Evolutionary conservation across 2,113 vertebrate species (phyloP).

Genomic region (Marmota flaviventris): DNA sequence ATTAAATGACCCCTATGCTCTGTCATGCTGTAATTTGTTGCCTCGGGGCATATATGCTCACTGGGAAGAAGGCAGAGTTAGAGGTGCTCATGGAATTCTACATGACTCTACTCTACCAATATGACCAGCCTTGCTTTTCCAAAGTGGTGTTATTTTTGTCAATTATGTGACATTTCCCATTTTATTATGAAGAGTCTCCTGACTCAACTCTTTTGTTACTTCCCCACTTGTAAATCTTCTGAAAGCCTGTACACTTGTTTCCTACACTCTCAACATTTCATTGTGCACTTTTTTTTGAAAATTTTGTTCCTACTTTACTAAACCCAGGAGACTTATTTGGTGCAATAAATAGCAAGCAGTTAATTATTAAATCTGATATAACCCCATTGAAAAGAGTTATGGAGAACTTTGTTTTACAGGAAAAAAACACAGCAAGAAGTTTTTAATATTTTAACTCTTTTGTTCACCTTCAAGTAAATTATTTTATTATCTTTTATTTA

Average conservation of each 20-base stretch:
- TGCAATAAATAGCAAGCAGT: not conserved
- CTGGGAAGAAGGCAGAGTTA: not conserved
- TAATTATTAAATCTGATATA: not conserved
- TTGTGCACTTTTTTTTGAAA: not conserved
- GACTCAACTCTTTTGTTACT: not conserved
- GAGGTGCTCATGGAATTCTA: not conserved
- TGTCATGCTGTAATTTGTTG: not conserved
- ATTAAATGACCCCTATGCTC: not conserved
- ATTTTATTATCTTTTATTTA: conserved; percentile 37
- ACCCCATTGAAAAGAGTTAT: not conserved
- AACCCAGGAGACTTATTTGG: not conserved
- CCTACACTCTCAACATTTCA: not conserved
- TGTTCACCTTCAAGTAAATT: not conserved
- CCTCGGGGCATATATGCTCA: not conserved
- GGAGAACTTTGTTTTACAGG: conserved; percentile 3
- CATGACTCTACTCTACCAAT: not conserved
- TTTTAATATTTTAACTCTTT: conserved; percentile 37
- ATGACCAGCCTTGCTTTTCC: not conserved
- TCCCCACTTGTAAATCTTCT: not conserved
- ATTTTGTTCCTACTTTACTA: not conserved
- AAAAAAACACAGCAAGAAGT: not conserved
- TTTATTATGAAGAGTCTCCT: not conserved
- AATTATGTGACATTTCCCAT: not conserved
- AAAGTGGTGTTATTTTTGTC: not conserved
- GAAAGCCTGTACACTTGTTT: not conserved